A percentile compares a stretch with the other conserved stretches of the same genome.
phyloP scores from a whole-genome alignment of 2,888 invertebrate genomes.

The Mythimna albipuncta region DNA sequence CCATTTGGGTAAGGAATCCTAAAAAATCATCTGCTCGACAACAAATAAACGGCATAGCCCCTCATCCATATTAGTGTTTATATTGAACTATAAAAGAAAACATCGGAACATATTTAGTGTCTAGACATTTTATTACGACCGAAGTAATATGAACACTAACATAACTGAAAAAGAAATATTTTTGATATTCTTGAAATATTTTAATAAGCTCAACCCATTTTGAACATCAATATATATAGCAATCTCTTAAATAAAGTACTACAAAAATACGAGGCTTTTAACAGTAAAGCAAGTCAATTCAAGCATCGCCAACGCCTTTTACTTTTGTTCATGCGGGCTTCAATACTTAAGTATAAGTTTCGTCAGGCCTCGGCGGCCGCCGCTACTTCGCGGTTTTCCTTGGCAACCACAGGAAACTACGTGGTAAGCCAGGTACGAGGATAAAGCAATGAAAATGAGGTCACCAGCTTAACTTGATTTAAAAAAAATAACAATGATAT shows the following conservation, averaged over 20 bases:
- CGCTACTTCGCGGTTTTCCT: slow-evolving; percentile 53
- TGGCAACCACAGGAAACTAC: slow-evolving; percentile 55
- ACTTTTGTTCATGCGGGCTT: slow-evolving; percentile 58
- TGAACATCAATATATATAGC: slow-evolving; percentile 23
- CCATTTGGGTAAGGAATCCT: too few relatives aligned
- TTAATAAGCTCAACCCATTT: background rate
- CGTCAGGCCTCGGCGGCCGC: slow-evolving; percentile 35
- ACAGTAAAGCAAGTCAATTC: slow-evolving; percentile 38
- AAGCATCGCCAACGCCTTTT: slow-evolving; percentile 35
- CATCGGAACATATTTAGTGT: background rate
- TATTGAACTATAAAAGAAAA: background rate
- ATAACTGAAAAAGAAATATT: background rate
- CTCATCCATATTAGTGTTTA: background rate
- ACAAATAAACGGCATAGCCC: too few relatives aligned
- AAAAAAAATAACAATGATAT: background rate
- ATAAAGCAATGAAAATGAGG: slow-evolving; percentile 54
- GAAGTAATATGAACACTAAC: slow-evolving; percentile 2
- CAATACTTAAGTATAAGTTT: slow-evolving; percentile 59
- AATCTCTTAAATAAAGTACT: slow-evolving; percentile 23
- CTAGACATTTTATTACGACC: background rate
- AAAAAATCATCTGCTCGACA: background rate
- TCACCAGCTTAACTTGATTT: slow-evolving; percentile 21
- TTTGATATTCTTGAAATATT: background rate
- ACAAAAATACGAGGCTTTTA: slow-evolving; percentile 42
- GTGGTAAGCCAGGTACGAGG: slow-evolving; percentile 53